A percentile compares a stretch with the other conserved stretches of the same genome.
These are phyloP conservation scores for Plagodis pulveraria DNA, from an alignment of 2,888 invertebrate species.

Conservation along the genomic window DNA sequence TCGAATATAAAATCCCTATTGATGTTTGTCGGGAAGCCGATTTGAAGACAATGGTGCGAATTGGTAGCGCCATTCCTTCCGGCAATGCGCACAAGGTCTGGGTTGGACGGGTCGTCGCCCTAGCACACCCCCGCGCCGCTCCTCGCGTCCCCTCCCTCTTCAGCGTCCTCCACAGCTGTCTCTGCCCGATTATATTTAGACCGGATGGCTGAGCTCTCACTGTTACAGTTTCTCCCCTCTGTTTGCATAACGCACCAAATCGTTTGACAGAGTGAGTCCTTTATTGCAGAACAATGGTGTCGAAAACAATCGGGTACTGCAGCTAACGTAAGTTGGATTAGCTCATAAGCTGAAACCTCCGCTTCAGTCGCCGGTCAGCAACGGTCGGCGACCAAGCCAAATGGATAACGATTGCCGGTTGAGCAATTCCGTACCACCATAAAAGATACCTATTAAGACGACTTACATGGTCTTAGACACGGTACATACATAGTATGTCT, in stretches of 20 bases:
- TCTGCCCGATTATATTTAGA: constrained; percentile 76
- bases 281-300: constrained; percentile 51
- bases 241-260: constrained; percentile 67
- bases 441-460: constrained; percentile 25
- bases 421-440: constrained; percentile 17
- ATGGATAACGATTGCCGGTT: constrained; percentile 22
- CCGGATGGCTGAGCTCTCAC: constrained; percentile 72
- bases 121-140: constrained; percentile 37
- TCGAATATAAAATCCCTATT: background rate
- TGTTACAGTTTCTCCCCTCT: constrained; percentile 75
- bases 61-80: constrained; percentile 59
- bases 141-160: constrained; percentile 43
- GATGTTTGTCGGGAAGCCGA: constrained; percentile 2
- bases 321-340: constrained; percentile 14
- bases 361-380: constrained; percentile 14
- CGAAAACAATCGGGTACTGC: constrained; percentile 32
- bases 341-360: constrained; percentile 18
- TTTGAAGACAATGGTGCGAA: constrained; percentile 53
- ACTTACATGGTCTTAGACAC: constrained; percentile 39
- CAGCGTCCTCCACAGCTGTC: constrained; percentile 62
- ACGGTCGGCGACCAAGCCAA: background rate
- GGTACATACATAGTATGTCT: constrained; percentile 45
- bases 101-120: constrained; percentile 72
- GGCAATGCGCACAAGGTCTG: constrained; percentile 73
- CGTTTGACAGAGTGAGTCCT: constrained; percentile 54